phyloP scores from a whole-genome alignment of 2,113 vertebrate species.

The Micronycteris hirsuta region DNA sequence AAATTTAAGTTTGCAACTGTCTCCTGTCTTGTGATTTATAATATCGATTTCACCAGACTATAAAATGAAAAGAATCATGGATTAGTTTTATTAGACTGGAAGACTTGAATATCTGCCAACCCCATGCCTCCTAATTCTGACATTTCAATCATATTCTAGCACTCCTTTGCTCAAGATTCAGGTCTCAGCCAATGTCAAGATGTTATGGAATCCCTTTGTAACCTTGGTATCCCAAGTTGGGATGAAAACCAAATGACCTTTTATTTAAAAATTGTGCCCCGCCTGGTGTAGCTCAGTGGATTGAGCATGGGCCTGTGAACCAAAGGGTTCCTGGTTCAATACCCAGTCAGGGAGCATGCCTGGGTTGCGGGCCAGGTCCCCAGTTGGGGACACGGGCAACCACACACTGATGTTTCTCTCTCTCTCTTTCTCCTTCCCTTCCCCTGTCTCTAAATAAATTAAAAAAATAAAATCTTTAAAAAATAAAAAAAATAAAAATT shows the following conservation, averaged over 20 bases:
- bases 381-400: too few species aligned
- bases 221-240: background rate
- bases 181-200: background rate
- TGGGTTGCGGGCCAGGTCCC: too few species aligned
- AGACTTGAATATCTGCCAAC: background rate
- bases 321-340: too few species aligned
- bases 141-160: background rate
- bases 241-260: background rate
- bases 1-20: conserved; percentile 97
- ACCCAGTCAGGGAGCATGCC: too few species aligned
- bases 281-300: too few species aligned
- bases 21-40: conserved; percentile 93
- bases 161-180: background rate
- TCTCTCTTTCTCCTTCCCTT: too few species aligned
- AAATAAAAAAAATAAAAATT: background rate
- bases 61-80: background rate
- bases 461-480: too few species aligned
- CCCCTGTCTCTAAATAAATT: too few species aligned
- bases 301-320: too few species aligned
- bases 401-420: too few species aligned
- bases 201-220: background rate
- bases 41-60: conserved; percentile 98
- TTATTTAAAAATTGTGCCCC: background rate
- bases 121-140: background rate
- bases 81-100: background rate